Percentiles rank a stretch among this genome's conserved stretches.
Evolutionary conservation across 1,140 invertebrate genomes (phyloP).

Genomic region (Coelopa frigida): DNA sequence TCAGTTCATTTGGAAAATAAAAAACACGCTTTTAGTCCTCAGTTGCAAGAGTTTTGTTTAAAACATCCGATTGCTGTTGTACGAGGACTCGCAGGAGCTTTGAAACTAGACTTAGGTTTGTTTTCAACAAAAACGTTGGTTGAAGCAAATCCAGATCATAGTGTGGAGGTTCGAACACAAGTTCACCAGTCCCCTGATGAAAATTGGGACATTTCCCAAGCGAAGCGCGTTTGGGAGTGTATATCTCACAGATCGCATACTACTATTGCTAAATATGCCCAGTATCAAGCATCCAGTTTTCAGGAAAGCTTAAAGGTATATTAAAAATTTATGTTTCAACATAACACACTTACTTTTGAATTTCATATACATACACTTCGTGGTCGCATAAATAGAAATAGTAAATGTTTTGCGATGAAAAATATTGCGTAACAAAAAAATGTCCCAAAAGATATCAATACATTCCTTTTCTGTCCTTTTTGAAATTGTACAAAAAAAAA

Average conservation of each 20-base stretch:
- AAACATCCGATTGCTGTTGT: slow-evolving; percentile 92
- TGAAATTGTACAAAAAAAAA: too few relatives aligned
- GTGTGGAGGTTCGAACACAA: slow-evolving; percentile 92
- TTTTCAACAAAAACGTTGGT: slow-evolving; percentile 98
- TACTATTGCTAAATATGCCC: slow-evolving; percentile 94
- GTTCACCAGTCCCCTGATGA: slow-evolving; percentile 90
- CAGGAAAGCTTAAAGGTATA: slow-evolving; percentile 80
- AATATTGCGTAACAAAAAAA: too few relatives aligned
- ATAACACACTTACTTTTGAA: too few relatives aligned
- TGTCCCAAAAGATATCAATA: too few relatives aligned
- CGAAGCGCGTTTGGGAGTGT: slow-evolving; percentile 87
- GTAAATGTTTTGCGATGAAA: too few relatives aligned
- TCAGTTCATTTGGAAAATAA: slow-evolving; percentile 92
- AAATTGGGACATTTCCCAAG: slow-evolving; percentile 79
- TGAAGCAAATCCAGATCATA: slow-evolving; percentile 96
- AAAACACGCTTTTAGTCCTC: slow-evolving; percentile 92
- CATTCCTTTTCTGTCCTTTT: too few relatives aligned
- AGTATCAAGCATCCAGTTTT: slow-evolving; percentile 97
- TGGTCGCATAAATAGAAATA: too few relatives aligned
- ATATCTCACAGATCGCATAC: slow-evolving; percentile 90
- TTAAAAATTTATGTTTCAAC: too few relatives aligned
- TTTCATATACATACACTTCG: too few relatives aligned
- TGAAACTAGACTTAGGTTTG: slow-evolving; percentile 92
- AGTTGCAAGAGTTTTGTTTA: slow-evolving; percentile 95
- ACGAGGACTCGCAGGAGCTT: slow-evolving; percentile 82